These are phyloP conservation scores for Vanessa cardui DNA, from an alignment of 2,888 invertebrate species.

Conservation along the genomic window DNA sequence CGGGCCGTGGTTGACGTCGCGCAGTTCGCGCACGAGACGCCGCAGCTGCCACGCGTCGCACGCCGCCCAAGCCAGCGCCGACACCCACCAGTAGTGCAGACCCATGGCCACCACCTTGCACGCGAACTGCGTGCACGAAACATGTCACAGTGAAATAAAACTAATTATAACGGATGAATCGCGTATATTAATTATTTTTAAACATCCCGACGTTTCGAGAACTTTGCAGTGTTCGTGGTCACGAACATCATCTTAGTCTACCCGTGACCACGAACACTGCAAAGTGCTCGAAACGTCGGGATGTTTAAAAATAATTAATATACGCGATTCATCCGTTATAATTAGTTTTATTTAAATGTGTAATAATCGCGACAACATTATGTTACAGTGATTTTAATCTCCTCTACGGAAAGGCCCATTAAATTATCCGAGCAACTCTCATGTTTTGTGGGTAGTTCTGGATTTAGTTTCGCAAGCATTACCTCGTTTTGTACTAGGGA, in stretches of 20 bases:
- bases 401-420: not conserved
- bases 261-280: no score
- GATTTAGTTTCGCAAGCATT: slow-evolving; percentile 16
- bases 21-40: slow-evolving; percentile 96
- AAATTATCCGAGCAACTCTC: not conserved
- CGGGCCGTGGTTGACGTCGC: slow-evolving; percentile 97
- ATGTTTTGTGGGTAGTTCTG: not conserved
- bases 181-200: no score
- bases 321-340: no score
- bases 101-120: slow-evolving; percentile 95
- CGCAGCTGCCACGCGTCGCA: slow-evolving; percentile 96
- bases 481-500: slow-evolving; percentile 93
- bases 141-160: no score
- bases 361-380: no score
- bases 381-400: not conserved
- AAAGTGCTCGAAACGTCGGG: no score
- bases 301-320: no score
- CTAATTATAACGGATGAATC: no score
- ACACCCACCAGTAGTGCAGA: slow-evolving; percentile 96
- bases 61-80: slow-evolving; percentile 95
- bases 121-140: slow-evolving; percentile 81
- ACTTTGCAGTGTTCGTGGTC: no score
- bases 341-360: no score
- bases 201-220: no score
- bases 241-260: no score